Base-by-base conservation (phyloP, 1,140 invertebrate genomes). In the Drosophila sp. region DNA sequence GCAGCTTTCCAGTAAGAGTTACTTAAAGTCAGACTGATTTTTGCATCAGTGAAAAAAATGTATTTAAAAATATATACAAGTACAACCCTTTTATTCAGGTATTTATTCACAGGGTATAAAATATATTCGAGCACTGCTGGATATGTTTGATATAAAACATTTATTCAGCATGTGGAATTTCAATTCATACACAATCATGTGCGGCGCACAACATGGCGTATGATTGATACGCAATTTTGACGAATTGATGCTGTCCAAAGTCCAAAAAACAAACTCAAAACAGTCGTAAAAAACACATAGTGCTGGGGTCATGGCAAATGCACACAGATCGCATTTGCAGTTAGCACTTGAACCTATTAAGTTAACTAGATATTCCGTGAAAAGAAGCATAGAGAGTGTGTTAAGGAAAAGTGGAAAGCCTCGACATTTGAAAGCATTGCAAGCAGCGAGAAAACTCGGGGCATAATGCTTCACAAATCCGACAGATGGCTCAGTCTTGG, bases 341-440 rank as follows among this genome's bases (percentile, higher is more conserved):
- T 77, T 84, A 63, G 51, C 64, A 80, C 63, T 80, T 84, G 64
- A 84, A 70, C 57, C 73, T 51, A 61, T 73, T 83, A 79, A 72
- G 54, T 14, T 43, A 38, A 76, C 29, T 34, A 40, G 16, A 65
- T 34, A 48, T 14, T 14, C 9, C 29, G 3, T 5, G 27, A 7
- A 29, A 7, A 18, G 34, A 43, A 27, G 5, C 6, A n/a, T 27
- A 18, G 27, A 32, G 18, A 34, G 4, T 16, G 34, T 13, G 29
- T 9, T 21, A 8, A 8, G 21, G 32, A 43, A 41, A 14, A 8
- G 38, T 29, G 34, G 63, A 80, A 80, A 70, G 59, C 62, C 46
- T 74, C 8, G 77, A 76, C 80, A 78, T 58, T 80, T 46, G 53
- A 14, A 21, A 7, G 32, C 27, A 29, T 29, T 29, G 61, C 38